Evolutionary conservation across 2,888 invertebrate species (phyloP).

Genomic region (Augiades crinisus): DNA sequence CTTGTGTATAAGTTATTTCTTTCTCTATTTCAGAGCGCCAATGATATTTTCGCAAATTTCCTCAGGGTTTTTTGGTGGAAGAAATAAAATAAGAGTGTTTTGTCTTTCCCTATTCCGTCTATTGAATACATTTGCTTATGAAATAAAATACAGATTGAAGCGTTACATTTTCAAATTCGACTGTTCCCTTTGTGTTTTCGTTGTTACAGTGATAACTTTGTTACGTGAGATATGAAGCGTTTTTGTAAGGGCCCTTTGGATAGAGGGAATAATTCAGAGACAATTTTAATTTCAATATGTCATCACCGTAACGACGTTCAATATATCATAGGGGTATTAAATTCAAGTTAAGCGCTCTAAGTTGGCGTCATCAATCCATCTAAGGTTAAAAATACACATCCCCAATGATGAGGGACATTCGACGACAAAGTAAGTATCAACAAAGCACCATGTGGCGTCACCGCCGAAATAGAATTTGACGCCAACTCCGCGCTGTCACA

Average conservation of each 20-base stretch:
- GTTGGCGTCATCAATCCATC: slow-evolving; percentile 63
- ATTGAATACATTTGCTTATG: slow-evolving; percentile 58
- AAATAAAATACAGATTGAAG: slow-evolving; percentile 54
- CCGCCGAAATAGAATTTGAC: slow-evolving; percentile 64
- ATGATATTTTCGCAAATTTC: slow-evolving; percentile 51
- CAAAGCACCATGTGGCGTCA: slow-evolving; percentile 65
- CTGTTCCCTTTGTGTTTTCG: slow-evolving; percentile 41
- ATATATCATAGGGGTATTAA: slow-evolving; percentile 68
- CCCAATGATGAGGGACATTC: slow-evolving; percentile 70
- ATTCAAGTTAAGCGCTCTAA: slow-evolving; percentile 63
- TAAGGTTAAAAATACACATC: slow-evolving; percentile 63
- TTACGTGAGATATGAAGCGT: slow-evolving; percentile 40
- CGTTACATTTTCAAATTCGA: slow-evolving; percentile 47
- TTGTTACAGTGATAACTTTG: slow-evolving; percentile 37
- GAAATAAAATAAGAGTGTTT: slow-evolving; percentile 60
- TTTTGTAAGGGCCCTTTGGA: slow-evolving; percentile 31
- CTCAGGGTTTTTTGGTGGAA: slow-evolving; percentile 48
- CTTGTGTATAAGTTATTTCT: slow-evolving; percentile 50
- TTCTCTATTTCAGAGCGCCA: slow-evolving; percentile 36
- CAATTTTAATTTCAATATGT: slow-evolving; percentile 52
- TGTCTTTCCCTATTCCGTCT: slow-evolving; percentile 54
- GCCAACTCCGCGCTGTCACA: slow-evolving; percentile 61
- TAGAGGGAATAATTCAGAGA: slow-evolving; percentile 51
- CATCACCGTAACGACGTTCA: slow-evolving; percentile 47
- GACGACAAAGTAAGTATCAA: slow-evolving; percentile 75